Evolutionary conservation across 2,113 vertebrate species (phyloP).

Genomic region (Jacana jacana): DNA sequence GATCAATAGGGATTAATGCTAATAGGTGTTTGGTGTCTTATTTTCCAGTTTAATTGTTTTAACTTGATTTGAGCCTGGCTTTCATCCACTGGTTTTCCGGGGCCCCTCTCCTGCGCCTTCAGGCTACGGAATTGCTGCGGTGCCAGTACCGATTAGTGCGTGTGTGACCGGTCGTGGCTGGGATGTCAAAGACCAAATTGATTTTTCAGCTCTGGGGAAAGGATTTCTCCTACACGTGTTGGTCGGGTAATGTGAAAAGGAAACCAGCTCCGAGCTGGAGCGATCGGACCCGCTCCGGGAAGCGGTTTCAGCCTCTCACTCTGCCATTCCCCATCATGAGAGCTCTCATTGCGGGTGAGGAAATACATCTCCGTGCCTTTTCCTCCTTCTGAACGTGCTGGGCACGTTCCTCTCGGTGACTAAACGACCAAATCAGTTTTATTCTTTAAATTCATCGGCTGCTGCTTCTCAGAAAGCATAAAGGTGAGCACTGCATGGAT

Average conservation of each 20-base stretch:
- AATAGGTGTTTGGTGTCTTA: neutral
- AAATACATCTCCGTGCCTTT: neutral
- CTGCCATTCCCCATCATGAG: neutral
- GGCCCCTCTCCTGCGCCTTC: neutral
- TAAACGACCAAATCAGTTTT: neutral
- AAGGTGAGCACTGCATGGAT: neutral
- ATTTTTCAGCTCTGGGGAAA: neutral
- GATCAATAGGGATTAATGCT: neutral
- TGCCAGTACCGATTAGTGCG: neutral
- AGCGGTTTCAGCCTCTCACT: neutral
- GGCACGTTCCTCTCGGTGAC: neutral
- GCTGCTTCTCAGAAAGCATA: neutral
- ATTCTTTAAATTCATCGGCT: neutral
- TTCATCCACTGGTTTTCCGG: neutral
- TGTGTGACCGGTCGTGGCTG: neutral
- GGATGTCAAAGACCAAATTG: neutral
- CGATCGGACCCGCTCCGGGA: accelerated
- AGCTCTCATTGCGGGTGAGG: neutral
- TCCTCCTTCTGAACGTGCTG: neutral
- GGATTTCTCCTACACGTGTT: neutral
- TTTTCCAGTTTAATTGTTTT: neutral
- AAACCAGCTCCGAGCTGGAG: neutral
- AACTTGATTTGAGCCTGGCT: neutral
- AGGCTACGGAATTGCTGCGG: neutral
- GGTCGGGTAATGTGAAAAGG: neutral